Conservation (phyloP, 2,797 vertebrate genomes). For the Clarias platycephalus region DNA sequence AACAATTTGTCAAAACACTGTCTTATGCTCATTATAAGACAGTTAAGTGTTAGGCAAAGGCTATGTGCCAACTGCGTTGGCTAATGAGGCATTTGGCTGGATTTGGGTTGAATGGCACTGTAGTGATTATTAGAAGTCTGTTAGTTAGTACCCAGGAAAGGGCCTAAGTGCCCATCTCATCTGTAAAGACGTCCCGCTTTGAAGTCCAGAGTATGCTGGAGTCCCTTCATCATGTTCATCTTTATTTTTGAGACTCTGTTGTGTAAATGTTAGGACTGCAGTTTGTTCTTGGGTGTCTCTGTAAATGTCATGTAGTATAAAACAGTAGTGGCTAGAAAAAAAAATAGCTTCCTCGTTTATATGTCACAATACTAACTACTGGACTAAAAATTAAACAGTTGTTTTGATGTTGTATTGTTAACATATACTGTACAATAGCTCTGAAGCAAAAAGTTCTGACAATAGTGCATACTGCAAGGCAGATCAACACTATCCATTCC, state of each 20-base stretch:
- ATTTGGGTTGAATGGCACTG: conserved; percentile 61
- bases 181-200: conserved; percentile 72
- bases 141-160: conserved; percentile 46
- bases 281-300: neutral
- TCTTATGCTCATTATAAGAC: conserved; percentile 51
- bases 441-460: neutral
- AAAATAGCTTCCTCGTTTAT: neutral
- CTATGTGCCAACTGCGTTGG: conserved; percentile 61
- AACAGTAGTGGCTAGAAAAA: neutral
- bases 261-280: conserved; percentile 44
- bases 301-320: conserved; percentile 31
- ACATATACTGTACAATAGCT: neutral
- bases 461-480: neutral
- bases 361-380: neutral
- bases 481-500: neutral
- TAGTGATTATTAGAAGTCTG: conserved; percentile 54
- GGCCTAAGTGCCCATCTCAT: conserved; percentile 63
- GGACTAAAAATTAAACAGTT: neutral
- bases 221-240: conserved; percentile 64
- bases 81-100: conserved; percentile 73
- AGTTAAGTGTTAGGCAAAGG: conserved; percentile 65
- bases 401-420: neutral
- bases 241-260: conserved; percentile 69
- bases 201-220: conserved; percentile 65
- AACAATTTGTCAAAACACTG: conserved; percentile 48